These are phyloP conservation scores for Neocrepidodera transversa DNA, from an alignment of 2,888 invertebrate species.

Conservation along the genomic window DNA sequence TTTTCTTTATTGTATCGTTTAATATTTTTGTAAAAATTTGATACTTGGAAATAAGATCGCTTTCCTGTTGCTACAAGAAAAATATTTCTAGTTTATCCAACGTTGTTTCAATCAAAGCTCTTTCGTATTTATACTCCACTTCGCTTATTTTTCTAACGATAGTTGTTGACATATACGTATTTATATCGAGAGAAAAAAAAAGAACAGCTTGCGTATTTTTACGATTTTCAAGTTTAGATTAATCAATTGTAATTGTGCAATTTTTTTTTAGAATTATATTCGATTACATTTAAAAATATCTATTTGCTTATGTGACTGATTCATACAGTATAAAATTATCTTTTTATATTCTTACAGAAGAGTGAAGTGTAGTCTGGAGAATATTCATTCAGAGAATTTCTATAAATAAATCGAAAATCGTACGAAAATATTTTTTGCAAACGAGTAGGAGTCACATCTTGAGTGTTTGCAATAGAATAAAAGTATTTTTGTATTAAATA, in stretches of 20 bases:
- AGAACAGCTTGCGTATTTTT: too few species aligned
- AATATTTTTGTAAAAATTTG: too few species aligned
- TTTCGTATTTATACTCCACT: not conserved
- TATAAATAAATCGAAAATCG: constrained; percentile 36
- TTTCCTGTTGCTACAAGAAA: too few species aligned
- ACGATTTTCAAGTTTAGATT: too few species aligned
- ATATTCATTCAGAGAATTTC: constrained; percentile 21
- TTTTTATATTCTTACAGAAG: constrained; percentile 17
- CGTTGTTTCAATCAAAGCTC: too few species aligned
- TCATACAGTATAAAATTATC: constrained; percentile 17
- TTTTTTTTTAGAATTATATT: too few species aligned
- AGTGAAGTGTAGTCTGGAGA: constrained; percentile 10
- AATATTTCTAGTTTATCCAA: too few species aligned
- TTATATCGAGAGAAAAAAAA: too few species aligned
- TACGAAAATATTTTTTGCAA: constrained; percentile 40
- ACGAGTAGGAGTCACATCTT: constrained; percentile 34
- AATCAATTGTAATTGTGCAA: too few species aligned
- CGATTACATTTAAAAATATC: not conserved
- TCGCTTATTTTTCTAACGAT: not conserved
- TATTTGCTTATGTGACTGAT: not conserved
- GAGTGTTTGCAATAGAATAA: constrained; percentile 25
- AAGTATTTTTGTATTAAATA: constrained; percentile 19
- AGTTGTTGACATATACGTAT: too few species aligned
- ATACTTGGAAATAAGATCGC: too few species aligned
- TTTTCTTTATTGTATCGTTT: too few species aligned